Percentiles rank a stretch among this genome's conserved stretches.
These are phyloP conservation scores for Apocrypta bakeri DNA, from an alignment of 1,140 invertebrate species.

Conservation along the genomic window DNA sequence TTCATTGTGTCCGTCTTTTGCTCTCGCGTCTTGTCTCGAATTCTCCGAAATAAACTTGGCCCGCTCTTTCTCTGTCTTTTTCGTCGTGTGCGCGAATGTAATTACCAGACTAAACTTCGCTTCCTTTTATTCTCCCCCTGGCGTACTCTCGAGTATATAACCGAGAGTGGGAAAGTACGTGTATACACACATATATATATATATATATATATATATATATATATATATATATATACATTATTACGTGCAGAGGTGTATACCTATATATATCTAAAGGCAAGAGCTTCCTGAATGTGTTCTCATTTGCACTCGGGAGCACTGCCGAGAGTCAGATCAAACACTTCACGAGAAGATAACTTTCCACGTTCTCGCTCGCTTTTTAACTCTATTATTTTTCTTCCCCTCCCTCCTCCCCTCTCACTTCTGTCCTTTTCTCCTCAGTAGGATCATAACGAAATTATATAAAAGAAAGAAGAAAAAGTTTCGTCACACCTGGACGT, in stretches of 20 bases:
- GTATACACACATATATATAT: too few relatives aligned
- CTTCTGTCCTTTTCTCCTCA: not conserved
- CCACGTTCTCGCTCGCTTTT: not conserved
- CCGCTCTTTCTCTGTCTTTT: not conserved
- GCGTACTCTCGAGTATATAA: not conserved
- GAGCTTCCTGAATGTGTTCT: slow-evolving; percentile 15
- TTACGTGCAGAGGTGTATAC: too few relatives aligned
- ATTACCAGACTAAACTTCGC: slow-evolving; percentile 31
- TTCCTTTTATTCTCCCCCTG: slow-evolving; percentile 14
- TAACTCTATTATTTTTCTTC: slow-evolving; percentile 11
- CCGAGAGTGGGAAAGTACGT: not conserved
- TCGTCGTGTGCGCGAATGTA: slow-evolving; percentile 6
- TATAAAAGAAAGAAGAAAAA: not conserved
- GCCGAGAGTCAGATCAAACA: slow-evolving; percentile 26
- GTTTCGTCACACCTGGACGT: not conserved
- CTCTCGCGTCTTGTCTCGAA: slow-evolving; percentile 8
- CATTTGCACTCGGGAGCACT: slow-evolving; percentile 22
- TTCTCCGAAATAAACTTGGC: slow-evolving; percentile 32
- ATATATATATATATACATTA: too few relatives aligned
- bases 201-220: too few relatives aligned
- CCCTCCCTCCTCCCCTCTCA: not conserved
- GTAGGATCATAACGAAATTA: slow-evolving; percentile 4
- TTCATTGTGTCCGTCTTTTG: slow-evolving; percentile 22
- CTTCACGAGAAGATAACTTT: slow-evolving; percentile 31
- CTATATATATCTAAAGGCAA: too few relatives aligned